Evolutionary conservation across 2,113 vertebrate genomes (phyloP).

Genomic region (Peromyscus maniculatus): DNA sequence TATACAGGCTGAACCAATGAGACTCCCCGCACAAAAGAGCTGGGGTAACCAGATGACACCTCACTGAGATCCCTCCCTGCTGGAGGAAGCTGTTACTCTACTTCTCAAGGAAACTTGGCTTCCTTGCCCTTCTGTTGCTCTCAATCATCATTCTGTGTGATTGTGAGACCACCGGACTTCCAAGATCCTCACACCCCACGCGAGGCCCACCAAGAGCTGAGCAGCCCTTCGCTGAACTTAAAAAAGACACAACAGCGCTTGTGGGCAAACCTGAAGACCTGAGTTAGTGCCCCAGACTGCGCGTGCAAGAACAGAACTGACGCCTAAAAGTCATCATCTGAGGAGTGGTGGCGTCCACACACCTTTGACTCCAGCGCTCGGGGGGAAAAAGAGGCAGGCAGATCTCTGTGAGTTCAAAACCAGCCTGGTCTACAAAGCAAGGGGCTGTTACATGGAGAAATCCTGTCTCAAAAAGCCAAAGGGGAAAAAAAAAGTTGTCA

Average conservation of each 20-base stretch:
- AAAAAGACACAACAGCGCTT: not conserved
- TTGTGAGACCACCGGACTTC: not conserved
- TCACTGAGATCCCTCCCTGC: not conserved
- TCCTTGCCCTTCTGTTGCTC: not conserved
- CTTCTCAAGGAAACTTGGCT: not conserved
- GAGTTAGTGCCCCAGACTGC: not conserved
- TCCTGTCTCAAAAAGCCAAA: no score
- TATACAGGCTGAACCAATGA: not conserved
- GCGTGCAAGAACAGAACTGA: not conserved
- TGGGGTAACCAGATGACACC: not conserved
- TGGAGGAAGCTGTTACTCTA: not conserved
- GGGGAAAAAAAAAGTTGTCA: no score
- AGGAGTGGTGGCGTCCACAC: no score
- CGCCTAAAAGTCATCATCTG: not conserved
- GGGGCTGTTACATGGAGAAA: no score
- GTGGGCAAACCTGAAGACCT: not conserved
- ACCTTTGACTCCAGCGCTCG: no score
- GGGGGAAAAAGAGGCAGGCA: no score
- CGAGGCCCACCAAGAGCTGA: not conserved
- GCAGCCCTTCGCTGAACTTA: not conserved
- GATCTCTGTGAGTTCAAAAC: no score
- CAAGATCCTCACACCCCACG: not conserved
- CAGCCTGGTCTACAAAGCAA: no score
- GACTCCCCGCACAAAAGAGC: not conserved
- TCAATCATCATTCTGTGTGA: not conserved